phyloP scores from a whole-genome alignment of 2,888 invertebrate genomes.

The Lycocerus yunnanus region DNA sequence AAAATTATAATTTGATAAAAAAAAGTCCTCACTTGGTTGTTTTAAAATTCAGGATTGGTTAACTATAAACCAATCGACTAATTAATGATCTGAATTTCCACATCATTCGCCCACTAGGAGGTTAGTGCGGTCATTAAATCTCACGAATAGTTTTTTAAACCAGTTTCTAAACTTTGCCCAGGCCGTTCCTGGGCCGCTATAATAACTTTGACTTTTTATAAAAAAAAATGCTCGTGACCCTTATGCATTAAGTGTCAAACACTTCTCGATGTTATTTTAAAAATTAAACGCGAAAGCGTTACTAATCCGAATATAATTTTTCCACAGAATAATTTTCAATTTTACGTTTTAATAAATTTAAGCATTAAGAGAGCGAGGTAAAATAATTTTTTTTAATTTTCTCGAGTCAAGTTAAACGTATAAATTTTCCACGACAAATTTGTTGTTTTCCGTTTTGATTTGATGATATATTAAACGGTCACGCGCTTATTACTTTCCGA shows the following conservation, averaged over 20 bases:
- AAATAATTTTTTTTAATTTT: background rate
- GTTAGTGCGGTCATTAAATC: too few relatives aligned
- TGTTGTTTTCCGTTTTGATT: background rate
- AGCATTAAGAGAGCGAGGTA: background rate
- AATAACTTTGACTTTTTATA: background rate
- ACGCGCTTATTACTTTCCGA: background rate
- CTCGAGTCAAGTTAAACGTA: background rate
- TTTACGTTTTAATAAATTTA: background rate
- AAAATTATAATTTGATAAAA: too few relatives aligned
- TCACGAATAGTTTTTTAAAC: too few relatives aligned
- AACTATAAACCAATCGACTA: too few relatives aligned
- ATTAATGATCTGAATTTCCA: too few relatives aligned
- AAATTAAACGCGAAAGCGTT: background rate
- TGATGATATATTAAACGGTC: background rate
- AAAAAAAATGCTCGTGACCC: background rate
- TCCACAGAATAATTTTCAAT: background rate
- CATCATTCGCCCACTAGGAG: too few relatives aligned
- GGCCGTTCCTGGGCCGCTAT: background rate
- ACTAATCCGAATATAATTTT: background rate
- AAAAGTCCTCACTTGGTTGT: too few relatives aligned
- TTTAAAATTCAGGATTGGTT: too few relatives aligned
- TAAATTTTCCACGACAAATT: background rate
- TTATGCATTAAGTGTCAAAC: background rate
- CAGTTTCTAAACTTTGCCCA: too few relatives aligned
- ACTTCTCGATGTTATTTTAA: background rate